These are phyloP conservation scores for Heliocidaris erythrogramma DNA, from an alignment of 35 echinoderm and acorn worm species.

Conservation along the genomic window DNA sequence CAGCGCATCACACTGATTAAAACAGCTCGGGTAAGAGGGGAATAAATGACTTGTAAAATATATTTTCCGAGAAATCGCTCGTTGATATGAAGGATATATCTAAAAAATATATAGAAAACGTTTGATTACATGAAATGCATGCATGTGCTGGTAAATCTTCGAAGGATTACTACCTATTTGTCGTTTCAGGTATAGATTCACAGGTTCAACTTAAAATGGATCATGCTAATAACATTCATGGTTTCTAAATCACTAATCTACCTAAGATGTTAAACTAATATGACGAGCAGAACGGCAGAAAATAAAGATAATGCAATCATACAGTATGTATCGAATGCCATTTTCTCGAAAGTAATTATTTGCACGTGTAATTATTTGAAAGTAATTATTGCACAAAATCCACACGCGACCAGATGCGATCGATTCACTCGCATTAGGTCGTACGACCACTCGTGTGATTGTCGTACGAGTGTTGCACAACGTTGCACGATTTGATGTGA, in stretches of 20 bases:
- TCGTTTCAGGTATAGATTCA: not conserved
- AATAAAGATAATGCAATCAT: not conserved
- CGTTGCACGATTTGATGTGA: too few species aligned
- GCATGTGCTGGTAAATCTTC: not conserved
- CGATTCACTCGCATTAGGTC: too few species aligned
- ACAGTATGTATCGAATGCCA: too few species aligned
- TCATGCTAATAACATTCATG: not conserved
- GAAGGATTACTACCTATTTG: not conserved
- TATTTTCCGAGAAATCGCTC: not conserved
- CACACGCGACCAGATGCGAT: too few species aligned
- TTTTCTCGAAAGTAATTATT: too few species aligned
- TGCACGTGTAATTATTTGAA: too few species aligned
- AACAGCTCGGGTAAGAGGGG: not conserved
- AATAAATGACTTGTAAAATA: not conserved
- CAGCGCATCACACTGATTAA: not conserved
- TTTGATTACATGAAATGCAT: not conserved
- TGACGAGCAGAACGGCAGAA: not conserved
- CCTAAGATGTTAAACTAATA: not conserved
- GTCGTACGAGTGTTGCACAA: too few species aligned
- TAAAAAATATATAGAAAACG: not conserved
- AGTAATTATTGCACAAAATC: too few species aligned
- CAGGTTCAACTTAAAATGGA: not conserved
- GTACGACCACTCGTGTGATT: too few species aligned
- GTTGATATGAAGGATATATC: not conserved
- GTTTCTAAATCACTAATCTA: not conserved